Conservation (phyloP, 2,113 vertebrate species). For the Porphyrio hochstetteri region DNA sequence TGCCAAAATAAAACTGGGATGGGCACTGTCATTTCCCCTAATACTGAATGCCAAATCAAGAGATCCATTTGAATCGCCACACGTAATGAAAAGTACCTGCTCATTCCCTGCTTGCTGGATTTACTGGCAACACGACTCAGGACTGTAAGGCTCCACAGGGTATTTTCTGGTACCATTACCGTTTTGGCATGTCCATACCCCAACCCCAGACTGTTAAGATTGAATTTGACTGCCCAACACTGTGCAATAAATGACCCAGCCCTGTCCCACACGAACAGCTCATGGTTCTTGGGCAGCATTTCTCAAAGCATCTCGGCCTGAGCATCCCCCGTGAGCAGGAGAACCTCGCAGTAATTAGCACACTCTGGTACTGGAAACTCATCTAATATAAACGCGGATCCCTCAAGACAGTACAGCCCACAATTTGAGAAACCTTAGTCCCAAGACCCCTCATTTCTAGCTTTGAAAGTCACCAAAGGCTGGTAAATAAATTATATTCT, state of each 20-base stretch:
- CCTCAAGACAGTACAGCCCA: background rate
- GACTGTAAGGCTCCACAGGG: background rate
- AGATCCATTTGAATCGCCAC: background rate
- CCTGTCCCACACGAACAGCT: fast-evolving
- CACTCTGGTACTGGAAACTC: background rate
- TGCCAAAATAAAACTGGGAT: background rate
- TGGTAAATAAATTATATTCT: background rate
- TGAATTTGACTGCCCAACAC: background rate
- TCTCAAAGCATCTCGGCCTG: background rate
- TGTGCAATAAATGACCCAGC: fast-evolving
- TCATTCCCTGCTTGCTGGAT: background rate
- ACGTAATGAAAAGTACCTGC: background rate
- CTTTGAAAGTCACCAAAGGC: background rate
- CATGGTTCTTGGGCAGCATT: background rate
- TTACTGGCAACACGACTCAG: background rate
- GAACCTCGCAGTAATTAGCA: background rate
- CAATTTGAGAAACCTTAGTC: fast-evolving
- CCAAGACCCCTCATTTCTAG: background rate
- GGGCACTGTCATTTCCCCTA: background rate
- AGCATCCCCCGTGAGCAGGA: background rate
- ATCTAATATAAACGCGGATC: background rate
- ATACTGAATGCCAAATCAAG: background rate
- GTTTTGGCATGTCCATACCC: fast-evolving
- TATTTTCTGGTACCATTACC: background rate
- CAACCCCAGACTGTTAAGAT: fast-evolving